Conservation (phyloP, 1,140 invertebrate species). For the Drosophila lini region DNA sequence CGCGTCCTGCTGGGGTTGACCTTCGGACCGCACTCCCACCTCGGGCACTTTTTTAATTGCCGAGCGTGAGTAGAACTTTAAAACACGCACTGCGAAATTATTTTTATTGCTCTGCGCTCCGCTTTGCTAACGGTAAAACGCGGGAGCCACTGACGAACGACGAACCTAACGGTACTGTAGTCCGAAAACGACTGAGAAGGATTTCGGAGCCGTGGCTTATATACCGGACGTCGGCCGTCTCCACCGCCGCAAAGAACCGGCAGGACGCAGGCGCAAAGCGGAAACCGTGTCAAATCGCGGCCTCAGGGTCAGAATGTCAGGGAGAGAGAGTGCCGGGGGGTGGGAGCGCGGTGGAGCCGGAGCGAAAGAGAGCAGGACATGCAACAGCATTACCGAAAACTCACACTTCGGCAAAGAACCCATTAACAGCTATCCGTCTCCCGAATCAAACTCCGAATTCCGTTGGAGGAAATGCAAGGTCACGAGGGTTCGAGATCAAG, state of each 20-base stretch:
- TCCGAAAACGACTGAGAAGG: slow-evolving; percentile 67
- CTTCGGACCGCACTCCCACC: slow-evolving; percentile 52
- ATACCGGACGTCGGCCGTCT: slow-evolving; percentile 35
- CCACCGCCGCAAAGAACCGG: slow-evolving; percentile 13
- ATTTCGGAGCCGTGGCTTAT: slow-evolving; percentile 57
- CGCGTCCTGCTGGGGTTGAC: slow-evolving; percentile 38
- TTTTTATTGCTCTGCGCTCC: slow-evolving; percentile 46
- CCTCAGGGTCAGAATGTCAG: slow-evolving; percentile 48
- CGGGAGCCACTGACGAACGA: slow-evolving; percentile 10
- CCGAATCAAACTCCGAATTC: slow-evolving; percentile 8
- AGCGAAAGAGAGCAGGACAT: slow-evolving; percentile 32
- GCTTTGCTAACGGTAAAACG: slow-evolving; percentile 19
- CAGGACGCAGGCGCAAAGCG: slow-evolving; percentile 76
- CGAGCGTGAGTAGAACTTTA: slow-evolving; percentile 49
- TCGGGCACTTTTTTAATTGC: slow-evolving; percentile 54
- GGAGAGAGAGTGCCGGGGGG: slow-evolving; percentile 18
- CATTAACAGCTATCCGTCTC: slow-evolving; percentile 13
- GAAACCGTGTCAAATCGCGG: slow-evolving; percentile 65
- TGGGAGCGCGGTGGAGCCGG: slow-evolving; percentile 1
- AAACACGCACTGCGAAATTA: slow-evolving; percentile 68
- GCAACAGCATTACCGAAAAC: slow-evolving; percentile 63
- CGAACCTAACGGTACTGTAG: slow-evolving; percentile 57
- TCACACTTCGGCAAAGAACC: slow-evolving; percentile 15
- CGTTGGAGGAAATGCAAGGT: neutral
- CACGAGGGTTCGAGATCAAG: slow-evolving; percentile 14